These are phyloP conservation scores for Tribolium madens DNA, from an alignment of 1,140 invertebrate species.

Conservation along the genomic window DNA sequence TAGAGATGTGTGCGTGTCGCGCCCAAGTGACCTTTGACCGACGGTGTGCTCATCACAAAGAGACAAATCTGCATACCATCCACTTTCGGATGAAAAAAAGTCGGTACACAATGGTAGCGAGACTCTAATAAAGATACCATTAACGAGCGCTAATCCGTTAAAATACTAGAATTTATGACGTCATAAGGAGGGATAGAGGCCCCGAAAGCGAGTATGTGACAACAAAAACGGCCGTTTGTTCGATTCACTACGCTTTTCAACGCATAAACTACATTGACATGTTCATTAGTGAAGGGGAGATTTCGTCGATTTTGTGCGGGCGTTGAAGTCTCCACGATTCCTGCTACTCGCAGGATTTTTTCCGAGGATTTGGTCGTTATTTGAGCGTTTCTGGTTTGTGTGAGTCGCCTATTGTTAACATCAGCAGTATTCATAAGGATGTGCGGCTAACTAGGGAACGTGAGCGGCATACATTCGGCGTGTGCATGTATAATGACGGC, in stretches of 20 bases:
- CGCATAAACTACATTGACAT: constrained; percentile 57
- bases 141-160: constrained; percentile 35
- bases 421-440: constrained; percentile 59
- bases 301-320: no score
- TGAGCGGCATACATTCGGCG: constrained; percentile 57
- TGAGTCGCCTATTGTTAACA: constrained; percentile 58
- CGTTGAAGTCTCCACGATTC: no score
- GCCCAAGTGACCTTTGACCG: constrained; percentile 49
- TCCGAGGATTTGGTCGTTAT: background rate
- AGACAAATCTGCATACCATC: constrained; percentile 51
- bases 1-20: constrained; percentile 51
- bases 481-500: constrained; percentile 58
- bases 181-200: constrained; percentile 7
- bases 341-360: no score
- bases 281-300: constrained; percentile 52
- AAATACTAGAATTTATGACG: constrained; percentile 38
- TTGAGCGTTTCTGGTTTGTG: constrained; percentile 47
- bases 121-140: constrained; percentile 37
- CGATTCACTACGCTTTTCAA: constrained; percentile 55
- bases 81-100: constrained; percentile 38
- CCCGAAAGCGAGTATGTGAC: constrained; percentile 51
- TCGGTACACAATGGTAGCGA: background rate
- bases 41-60: constrained; percentile 42
- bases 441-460: constrained; percentile 60
- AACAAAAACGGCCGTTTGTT: constrained; percentile 56